Base-by-base conservation (phyloP, 2,888 invertebrate genomes). In the Phyllotreta cruciferae region DNA sequence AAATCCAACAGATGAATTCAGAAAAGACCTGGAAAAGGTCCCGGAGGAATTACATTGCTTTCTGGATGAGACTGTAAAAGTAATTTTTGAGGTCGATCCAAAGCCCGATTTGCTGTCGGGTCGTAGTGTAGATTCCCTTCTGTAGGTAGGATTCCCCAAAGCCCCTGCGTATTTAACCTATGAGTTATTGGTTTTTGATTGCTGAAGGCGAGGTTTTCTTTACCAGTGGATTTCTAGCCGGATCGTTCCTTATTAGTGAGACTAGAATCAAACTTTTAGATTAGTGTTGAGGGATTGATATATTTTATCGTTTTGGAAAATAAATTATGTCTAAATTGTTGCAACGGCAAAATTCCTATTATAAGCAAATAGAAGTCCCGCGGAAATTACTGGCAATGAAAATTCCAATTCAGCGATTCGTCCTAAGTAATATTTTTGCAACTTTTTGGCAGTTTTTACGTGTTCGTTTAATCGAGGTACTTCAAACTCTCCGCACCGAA, bases 1-100 rank as follows among this genome's bases (percentile, higher is more conserved):
- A 79, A 80, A 77, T 72, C 71, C 69, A 73, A 80, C 81, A 81
- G 81, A 80, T 80, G 79, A 80, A 80, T 80, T 80, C 81, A 80
- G 80, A 81, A 81, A 80, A 80, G 78, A 71, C 80, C 78, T 78
- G 75, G 53, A 66, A 54, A 73, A 77, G 80, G 79, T 77, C 77
- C 72, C 75, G 79, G 80, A 79, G 79, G 78, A 77, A 80, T 78
- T 79, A 79, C 79, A 80, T 77, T 79, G 76, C 78, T 80, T 82
- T 82, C 81, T 81, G 82, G 81, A 81, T 82, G 81, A 80, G 81
- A 81, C 82, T 81, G 81, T 81, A 79, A 77, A 76, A 80, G 81
- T 81, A 81, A 81, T 81, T 81, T 81, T 81, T 82, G 82, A 82
- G 82, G 82, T 82, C 81, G 73, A 77, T 80, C 79, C 79, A 77